Evolutionary conservation across 2,113 vertebrate species (phyloP), one percentile per base, ranked within the genome.

Genomic region (Neogale vison): DNA sequence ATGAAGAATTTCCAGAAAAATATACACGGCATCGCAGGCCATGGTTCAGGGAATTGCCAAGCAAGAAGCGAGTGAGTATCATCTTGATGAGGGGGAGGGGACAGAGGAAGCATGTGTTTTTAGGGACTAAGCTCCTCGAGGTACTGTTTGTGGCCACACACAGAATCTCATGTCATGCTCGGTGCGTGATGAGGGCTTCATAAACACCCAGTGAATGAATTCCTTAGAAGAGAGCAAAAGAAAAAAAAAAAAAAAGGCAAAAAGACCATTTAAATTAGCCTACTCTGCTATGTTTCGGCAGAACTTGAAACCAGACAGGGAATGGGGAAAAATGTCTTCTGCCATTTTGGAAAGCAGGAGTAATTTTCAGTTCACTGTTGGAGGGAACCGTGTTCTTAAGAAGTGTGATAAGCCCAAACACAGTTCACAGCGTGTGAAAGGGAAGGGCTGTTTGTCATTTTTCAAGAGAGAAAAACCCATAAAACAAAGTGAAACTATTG

Each of bases 21-120:
- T 95, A 97, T 20, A 71, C 96, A 34, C 89, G 86, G 50, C 97
- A 4, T 65, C 94, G 47, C 59, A 84, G 97, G 87, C 91, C 80
- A 0, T 5, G 80, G 96, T 82, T 98, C 11, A 96, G 97, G 34
- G 52, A 72, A 47, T 50, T 90, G 39, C 6, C 90, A 39, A 94
- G 45, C 65, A 98, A 98, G 72, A 88, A 96, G 21, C 88, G 36
- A 85, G 99, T 99, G 97, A 98, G 98, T 96, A 93, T 74, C 0
- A 0, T 90, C 91, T 59, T 15, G 39, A 31, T 29, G 29, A 57
- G 31, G n/a, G 13, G 17, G 23, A 34, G 29, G 8, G 23, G n/a
- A 5, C 3, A 10, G 36, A 24, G 21, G 20, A 69, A 65, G 12
- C 7, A 39, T 45, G 10, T 1, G 0, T 42, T 45, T 83, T 69